phyloP scores from a whole-genome alignment of 2,113 vertebrate species.

The Podocnemis expansa region DNA sequence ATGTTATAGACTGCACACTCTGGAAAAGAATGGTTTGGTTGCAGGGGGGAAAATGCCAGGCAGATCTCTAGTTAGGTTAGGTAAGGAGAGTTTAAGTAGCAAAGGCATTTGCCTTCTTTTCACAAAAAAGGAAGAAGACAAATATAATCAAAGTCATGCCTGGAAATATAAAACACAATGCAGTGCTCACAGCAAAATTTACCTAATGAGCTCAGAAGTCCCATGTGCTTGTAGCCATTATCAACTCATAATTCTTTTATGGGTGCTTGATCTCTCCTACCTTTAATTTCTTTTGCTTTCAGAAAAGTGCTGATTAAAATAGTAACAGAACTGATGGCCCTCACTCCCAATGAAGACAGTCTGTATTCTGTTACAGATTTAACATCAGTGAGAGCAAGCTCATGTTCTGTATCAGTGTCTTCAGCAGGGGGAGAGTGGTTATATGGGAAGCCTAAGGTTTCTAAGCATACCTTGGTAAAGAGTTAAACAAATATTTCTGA shows the following conservation, averaged over 20 bases:
- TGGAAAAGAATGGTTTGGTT: background rate
- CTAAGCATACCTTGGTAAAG: background rate
- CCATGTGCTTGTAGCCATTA: slow-evolving; percentile 16
- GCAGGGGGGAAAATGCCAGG: background rate
- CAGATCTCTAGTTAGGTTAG: background rate
- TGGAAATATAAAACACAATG: background rate
- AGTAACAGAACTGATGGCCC: too few relatives aligned
- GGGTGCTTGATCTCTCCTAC: background rate
- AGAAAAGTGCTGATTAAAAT: slow-evolving; percentile 36
- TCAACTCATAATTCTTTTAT: too few relatives aligned
- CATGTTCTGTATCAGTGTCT: background rate
- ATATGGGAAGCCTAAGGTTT: background rate
- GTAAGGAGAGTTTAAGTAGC: slow-evolving; percentile 19
- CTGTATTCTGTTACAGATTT: too few relatives aligned
- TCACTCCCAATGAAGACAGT: background rate
- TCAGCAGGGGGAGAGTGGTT: background rate
- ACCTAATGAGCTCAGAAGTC: background rate
- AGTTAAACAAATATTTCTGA: background rate
- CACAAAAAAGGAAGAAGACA: slow-evolving; percentile 4
- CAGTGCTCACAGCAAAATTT: slow-evolving; percentile 35
- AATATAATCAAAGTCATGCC: slow-evolving; percentile 26
- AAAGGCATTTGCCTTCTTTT: background rate
- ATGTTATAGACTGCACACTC: background rate
- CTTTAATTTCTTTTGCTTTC: background rate
- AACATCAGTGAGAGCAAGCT: background rate